phyloP scores from a whole-genome alignment of 2,113 vertebrate genomes.

The Pleuronectes platessa region DNA sequence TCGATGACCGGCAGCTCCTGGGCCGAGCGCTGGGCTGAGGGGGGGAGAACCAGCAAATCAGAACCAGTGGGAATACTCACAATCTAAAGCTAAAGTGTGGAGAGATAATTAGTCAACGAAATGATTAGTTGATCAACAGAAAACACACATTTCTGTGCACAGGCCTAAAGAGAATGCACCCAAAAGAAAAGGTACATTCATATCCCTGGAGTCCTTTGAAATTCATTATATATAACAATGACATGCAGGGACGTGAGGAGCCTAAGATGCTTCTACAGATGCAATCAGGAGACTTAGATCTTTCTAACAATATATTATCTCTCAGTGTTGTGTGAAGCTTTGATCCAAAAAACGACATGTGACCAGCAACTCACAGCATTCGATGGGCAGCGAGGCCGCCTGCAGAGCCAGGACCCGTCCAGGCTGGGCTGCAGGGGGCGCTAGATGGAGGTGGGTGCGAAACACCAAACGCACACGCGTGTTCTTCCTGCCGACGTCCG shows the following conservation, averaged over 20 bases:
- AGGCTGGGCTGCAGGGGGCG: constrained; percentile 70
- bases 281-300: too few relatives aligned
- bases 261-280: too few relatives aligned
- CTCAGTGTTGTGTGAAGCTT: neutral
- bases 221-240: too few relatives aligned
- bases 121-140: too few relatives aligned
- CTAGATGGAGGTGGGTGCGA: constrained; percentile 88
- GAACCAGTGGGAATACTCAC: neutral
- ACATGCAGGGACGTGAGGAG: too few relatives aligned
- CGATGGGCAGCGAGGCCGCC: constrained; percentile 89
- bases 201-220: too few relatives aligned
- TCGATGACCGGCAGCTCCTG: constrained; percentile 94
- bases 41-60: neutral
- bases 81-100: neutral
- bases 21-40: constrained; percentile 91
- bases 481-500: constrained; percentile 93
- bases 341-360: neutral
- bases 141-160: too few relatives aligned
- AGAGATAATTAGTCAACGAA: too few relatives aligned
- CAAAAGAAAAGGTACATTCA: too few relatives aligned
- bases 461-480: constrained; percentile 91
- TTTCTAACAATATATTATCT: neutral
- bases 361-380: constrained; percentile 89
- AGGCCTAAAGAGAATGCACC: too few relatives aligned
- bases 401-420: constrained; percentile 90